Percentiles rank a stretch among this genome's conserved stretches.
Conservation (phyloP, 2,888 invertebrate genomes). For the Ashinkailepas kermadecensis region DNA sequence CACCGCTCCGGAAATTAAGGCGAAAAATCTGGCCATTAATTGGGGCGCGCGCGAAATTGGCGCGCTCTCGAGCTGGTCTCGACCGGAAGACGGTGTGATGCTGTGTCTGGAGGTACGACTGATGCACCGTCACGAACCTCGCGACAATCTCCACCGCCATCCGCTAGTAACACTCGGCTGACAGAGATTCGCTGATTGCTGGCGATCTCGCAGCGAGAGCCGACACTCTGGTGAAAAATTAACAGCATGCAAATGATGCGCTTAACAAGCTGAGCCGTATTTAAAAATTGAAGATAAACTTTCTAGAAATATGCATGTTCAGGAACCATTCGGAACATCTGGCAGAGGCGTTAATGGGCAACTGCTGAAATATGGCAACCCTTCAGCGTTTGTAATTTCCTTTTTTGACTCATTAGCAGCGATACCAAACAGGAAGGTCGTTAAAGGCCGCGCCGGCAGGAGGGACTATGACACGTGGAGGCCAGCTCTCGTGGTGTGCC, state of each 20-base stretch:
- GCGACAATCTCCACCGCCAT: neutral
- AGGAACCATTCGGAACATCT: neutral
- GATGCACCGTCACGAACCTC: neutral
- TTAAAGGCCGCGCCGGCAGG: neutral
- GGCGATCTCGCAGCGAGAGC: neutral
- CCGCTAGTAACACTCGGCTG: neutral
- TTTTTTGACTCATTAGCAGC: conserved; percentile 17
- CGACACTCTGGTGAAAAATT: neutral
- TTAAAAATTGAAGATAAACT: conserved; percentile 9
- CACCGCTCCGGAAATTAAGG: conserved; percentile 14
- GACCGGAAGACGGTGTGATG: neutral
- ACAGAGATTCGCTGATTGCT: neutral
- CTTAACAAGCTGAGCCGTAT: neutral
- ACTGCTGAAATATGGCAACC: conserved; percentile 1
- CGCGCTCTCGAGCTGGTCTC: neutral
- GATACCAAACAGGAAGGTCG: conserved; percentile 3
- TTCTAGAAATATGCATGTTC: neutral
- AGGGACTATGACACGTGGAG: too few relatives aligned
- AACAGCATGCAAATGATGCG: conserved; percentile 3
- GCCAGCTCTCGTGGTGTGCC: too few relatives aligned
- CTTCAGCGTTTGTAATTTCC: conserved; percentile 13
- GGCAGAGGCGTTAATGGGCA: neutral
- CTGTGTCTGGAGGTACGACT: neutral
- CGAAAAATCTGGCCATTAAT: conserved; percentile 3
- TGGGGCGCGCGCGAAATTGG: neutral